phyloP scores from a whole-genome alignment of 2,113 vertebrate species.

The Elephas maximus region DNA sequence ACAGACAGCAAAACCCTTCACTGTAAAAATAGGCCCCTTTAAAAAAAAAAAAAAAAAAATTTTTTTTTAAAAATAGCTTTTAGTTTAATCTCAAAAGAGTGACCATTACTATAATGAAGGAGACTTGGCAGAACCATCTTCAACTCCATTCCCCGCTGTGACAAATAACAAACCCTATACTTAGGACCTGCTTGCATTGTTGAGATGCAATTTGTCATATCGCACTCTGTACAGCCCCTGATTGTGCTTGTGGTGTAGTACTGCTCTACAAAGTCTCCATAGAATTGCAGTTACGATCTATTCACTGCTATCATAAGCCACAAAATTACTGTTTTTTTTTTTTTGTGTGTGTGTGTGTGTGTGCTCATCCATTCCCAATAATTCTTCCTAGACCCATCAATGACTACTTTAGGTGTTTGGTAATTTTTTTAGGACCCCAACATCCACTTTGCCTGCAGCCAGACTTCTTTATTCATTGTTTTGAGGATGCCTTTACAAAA shows the following conservation, averaged over 20 bases:
- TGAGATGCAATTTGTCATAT: conserved; percentile 73
- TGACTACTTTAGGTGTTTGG: conserved; percentile 67
- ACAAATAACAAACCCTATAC: conserved; percentile 75
- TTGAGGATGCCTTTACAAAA: conserved; percentile 75
- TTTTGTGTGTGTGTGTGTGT: neutral
- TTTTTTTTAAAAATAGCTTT: conserved; percentile 79
- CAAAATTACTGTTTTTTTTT: conserved; percentile 74
- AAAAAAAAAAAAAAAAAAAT: conserved; percentile 83
- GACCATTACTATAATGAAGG: conserved; percentile 75
- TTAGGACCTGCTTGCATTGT: conserved; percentile 72
- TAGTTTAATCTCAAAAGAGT: conserved; percentile 81
- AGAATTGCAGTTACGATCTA: conserved; percentile 71
- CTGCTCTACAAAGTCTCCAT: conserved; percentile 24
- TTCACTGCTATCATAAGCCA: conserved; percentile 69
- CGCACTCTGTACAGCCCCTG: conserved; percentile 57
- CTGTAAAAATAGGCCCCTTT: conserved; percentile 68
- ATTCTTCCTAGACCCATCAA: conserved; percentile 71
- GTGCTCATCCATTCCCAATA: conserved; percentile 75
- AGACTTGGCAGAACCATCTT: conserved; percentile 78
- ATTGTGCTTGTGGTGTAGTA: conserved; percentile 71
- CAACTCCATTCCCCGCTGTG: conserved; percentile 62
- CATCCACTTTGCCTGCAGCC: conserved; percentile 53
- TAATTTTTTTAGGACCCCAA: conserved; percentile 73
- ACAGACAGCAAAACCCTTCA: conserved; percentile 55
- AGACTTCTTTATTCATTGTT: conserved; percentile 71